phyloP scores from a whole-genome alignment of 2,888 invertebrate species.

The Scelioninae gen. 2 region DNA sequence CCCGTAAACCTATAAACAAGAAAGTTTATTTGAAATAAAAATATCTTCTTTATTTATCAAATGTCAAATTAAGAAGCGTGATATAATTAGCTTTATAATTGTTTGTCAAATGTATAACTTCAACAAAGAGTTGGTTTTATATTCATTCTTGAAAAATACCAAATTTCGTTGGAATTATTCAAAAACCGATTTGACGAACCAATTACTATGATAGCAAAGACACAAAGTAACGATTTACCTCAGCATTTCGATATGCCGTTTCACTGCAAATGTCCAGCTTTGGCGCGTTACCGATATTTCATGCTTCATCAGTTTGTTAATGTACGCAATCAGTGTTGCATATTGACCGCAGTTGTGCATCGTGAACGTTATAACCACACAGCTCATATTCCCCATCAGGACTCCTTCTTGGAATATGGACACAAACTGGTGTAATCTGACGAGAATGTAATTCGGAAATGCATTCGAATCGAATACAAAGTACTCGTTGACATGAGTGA shows the following conservation, averaged over 20 bases:
- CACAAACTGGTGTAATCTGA: conserved; percentile 9
- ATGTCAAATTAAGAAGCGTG: too few relatives aligned
- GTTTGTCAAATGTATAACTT: too few relatives aligned
- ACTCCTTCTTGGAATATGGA: conserved; percentile 9
- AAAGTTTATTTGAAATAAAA: too few relatives aligned
- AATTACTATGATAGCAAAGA: too few relatives aligned
- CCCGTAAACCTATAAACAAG: too few relatives aligned
- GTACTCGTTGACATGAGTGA: conserved; percentile 10
- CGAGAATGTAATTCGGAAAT: neutral
- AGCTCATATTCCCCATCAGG: conserved; percentile 34
- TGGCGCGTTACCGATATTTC: neutral
- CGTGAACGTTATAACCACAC: conserved; percentile 13
- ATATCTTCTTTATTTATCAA: too few relatives aligned
- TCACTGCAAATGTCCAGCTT: neutral
- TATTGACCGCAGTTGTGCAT: conserved; percentile 28
- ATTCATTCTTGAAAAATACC: too few relatives aligned
- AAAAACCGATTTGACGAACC: too few relatives aligned
- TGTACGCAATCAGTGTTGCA: neutral
- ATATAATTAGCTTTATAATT: too few relatives aligned
- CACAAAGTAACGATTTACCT: neutral
- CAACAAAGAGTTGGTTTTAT: too few relatives aligned
- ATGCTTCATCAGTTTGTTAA: neutral
- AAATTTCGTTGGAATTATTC: too few relatives aligned
- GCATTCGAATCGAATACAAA: conserved; percentile 27
- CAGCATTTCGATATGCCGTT: neutral